Evolutionary conservation across 35 echinoderm and acorn worm genomes (phyloP), one percentile per base, ranked within the genome.

Genomic region (Chiridota heheva): DNA sequence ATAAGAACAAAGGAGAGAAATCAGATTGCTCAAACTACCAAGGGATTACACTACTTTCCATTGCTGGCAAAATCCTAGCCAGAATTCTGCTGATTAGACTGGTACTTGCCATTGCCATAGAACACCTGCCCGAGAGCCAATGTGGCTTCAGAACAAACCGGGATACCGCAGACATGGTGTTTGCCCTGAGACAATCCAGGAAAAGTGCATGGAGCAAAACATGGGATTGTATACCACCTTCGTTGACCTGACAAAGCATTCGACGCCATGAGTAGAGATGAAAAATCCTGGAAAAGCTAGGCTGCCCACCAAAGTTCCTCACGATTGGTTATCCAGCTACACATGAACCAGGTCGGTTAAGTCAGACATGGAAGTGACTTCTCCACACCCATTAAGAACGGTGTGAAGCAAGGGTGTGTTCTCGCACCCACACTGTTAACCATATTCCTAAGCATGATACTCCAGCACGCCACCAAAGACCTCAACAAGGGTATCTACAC

Each of bases 1-100:
- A 77, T 30, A 77, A 77, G 28, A 58, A 77, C 10, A 77, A 77
- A 59, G 81, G 67, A 17, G 67, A 70, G 42, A 70, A 63, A 49
- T 81, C 76, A 17, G 49, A 64, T 10, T 34, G 66, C 27, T 40
- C 26, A 29, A 71, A 69, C 45, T 81, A 81, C 78, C 69, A 41
- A 26, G 83, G 48, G 26, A 86, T 78, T 7, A 63, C 85, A 3
- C 60, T 81, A 38, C 75, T 87, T 2, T 67, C 61, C 41, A 80
- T 87, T 32, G 85, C 40, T 2, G 74, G 85, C 1, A 81, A 87
- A 58, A 81, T 87, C 27, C 63, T 87, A 1, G 73, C 85, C 1
- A 66, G 85, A 69, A 42, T 87, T 15, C 31, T 87, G 20, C 42
- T 87, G 28, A 87, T 39, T n/a, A 72, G 83, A 34, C 56, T 63